Percentiles rank a stretch among this genome's conserved stretches.
phyloP scores from a whole-genome alignment of 2,113 vertebrate genomes.

The Puntigrus tetrazona region DNA sequence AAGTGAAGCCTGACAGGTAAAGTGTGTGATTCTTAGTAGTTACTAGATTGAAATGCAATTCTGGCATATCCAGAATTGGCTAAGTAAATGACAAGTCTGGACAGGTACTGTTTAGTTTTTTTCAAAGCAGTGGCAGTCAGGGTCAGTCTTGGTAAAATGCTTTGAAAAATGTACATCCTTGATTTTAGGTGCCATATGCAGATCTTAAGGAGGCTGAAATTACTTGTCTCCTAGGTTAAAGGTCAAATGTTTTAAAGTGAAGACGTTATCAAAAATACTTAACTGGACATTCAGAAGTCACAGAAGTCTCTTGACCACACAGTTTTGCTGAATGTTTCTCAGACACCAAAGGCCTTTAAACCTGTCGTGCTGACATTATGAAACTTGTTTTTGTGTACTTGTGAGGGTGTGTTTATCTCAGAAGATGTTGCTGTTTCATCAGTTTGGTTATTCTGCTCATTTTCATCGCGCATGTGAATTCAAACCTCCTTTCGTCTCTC shows the following conservation, averaged over 20 bases:
- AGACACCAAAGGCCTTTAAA: not conserved
- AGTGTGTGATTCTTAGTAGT: not conserved
- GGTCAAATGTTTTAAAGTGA: not conserved
- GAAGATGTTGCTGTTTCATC: slow-evolving; percentile 19
- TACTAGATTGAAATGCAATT: not conserved
- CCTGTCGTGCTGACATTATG: not conserved
- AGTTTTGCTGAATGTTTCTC: not conserved
- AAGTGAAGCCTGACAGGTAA: not conserved
- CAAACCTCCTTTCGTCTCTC: not conserved
- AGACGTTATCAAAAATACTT: not conserved
- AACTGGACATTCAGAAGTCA: not conserved
- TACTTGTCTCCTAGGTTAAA: not conserved
- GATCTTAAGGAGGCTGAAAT: not conserved
- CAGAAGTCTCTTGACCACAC: not conserved
- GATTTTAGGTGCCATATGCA: not conserved
- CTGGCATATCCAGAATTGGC: not conserved
- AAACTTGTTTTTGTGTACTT: slow-evolving; percentile 9
- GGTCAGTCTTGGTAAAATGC: not conserved
- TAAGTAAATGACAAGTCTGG: not conserved
- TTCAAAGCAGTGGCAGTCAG: not conserved
- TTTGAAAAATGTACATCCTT: not conserved
- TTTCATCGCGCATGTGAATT: not conserved
- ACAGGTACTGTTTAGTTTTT: not conserved
- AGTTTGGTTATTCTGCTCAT: not conserved
- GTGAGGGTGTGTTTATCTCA: slow-evolving; percentile 9